Conservation (phyloP, 2,113 vertebrate genomes). For the Mohoua ochrocephala region DNA sequence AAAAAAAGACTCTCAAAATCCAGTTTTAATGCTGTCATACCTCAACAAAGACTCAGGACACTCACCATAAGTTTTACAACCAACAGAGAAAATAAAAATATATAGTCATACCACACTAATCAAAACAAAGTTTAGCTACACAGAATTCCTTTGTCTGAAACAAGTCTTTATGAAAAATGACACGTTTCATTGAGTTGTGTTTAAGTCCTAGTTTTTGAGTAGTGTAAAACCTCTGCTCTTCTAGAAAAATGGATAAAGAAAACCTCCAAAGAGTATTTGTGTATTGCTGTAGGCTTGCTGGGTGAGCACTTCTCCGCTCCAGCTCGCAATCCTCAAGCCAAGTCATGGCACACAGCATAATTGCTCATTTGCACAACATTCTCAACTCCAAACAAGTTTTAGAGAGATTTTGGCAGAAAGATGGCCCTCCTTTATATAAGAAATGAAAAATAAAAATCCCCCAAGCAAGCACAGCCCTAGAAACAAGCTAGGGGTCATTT, state of each 20-base stretch:
- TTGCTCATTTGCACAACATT: background rate
- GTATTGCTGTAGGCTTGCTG: background rate
- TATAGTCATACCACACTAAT: background rate
- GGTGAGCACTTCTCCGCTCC: background rate
- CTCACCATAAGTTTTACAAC: background rate
- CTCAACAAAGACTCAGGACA: background rate
- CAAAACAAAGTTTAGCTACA: background rate
- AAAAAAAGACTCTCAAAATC: background rate
- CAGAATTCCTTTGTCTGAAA: background rate
- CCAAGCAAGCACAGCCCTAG: background rate
- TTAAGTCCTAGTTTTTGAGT: background rate
- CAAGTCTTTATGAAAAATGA: background rate
- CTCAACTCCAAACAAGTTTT: background rate
- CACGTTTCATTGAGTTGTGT: background rate
- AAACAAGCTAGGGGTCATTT: background rate
- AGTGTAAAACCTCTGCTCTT: background rate
- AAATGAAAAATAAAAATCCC: background rate
- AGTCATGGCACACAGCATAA: background rate
- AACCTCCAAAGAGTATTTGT: background rate
- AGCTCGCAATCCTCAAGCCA: background rate
- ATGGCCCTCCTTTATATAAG: background rate
- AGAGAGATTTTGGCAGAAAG: background rate
- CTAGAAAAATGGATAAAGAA: background rate
- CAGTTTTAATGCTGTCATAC: background rate
- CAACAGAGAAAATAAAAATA: background rate